Evolutionary conservation across 2,113 vertebrate species (phyloP).

Genomic region (Leuciscus idus): DNA sequence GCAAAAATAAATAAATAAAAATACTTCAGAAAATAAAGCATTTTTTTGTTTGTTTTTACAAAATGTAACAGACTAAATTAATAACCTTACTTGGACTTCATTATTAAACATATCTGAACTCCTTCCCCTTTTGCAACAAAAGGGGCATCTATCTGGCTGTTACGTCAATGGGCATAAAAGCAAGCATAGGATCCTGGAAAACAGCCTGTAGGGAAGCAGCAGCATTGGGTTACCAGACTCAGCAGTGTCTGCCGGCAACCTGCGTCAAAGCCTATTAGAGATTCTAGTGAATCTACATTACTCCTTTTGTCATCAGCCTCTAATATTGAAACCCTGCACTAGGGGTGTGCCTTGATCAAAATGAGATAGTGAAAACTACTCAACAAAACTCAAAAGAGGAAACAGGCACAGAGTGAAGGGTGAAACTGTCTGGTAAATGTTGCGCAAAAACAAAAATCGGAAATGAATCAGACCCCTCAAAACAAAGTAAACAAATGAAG

Average conservation of each 20-base stretch:
- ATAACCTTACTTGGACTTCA: neutral
- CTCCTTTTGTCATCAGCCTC: constrained; percentile 1
- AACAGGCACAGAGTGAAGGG: neutral
- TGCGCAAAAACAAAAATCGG: neutral
- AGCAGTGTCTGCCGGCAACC: neutral
- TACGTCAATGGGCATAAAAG: constrained; percentile 1
- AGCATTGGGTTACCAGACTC: constrained; percentile 19
- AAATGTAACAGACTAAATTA: neutral
- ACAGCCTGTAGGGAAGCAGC: neutral
- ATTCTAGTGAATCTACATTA: neutral
- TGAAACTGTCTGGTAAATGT: neutral
- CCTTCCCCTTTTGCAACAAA: neutral
- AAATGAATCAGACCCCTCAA: neutral
- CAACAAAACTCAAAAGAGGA: constrained; percentile 21
- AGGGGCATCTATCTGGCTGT: neutral
- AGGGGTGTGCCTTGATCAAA: constrained; percentile 1
- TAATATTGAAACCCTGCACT: neutral
- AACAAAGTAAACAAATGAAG: neutral
- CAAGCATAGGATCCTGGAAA: neutral
- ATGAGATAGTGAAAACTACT: neutral
- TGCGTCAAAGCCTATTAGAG: neutral
- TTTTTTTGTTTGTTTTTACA: too few relatives aligned
- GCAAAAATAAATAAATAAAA: too few relatives aligned
- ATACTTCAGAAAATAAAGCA: too few relatives aligned
- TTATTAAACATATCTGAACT: constrained; percentile 1